A percentile compares a stretch with the other conserved stretches of the same genome.
Conservation (phyloP, 2,113 vertebrate genomes). For the Mungos mungo region DNA sequence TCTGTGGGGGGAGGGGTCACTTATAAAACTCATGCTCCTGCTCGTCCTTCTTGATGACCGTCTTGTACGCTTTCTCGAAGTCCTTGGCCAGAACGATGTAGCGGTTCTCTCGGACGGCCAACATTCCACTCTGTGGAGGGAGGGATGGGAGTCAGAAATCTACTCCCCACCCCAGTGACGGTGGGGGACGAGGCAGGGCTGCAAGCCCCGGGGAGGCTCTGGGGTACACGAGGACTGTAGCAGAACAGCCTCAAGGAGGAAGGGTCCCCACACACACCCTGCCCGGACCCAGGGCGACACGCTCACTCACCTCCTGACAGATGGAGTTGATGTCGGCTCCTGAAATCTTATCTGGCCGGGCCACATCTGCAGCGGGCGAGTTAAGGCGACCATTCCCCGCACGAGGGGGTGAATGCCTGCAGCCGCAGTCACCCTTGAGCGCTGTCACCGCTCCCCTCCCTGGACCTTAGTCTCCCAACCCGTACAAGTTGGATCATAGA, state of each 20-base stretch:
- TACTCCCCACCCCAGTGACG: not conserved
- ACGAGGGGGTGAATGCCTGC: not conserved
- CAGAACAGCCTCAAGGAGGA: not conserved
- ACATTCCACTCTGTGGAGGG: conserved; percentile 91
- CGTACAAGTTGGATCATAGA: not conserved
- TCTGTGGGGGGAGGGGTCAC: conserved; percentile 77
- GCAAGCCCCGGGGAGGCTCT: not conserved
- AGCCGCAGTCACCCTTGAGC: not conserved
- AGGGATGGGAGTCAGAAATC: not conserved
- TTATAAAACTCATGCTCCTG: conserved; percentile 98
- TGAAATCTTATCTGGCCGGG: conserved; percentile 95
- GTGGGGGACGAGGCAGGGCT: not conserved
- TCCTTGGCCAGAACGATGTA: conserved; percentile 97
- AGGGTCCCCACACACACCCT: not conserved
- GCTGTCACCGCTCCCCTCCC: not conserved
- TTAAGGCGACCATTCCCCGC: conserved; percentile 82
- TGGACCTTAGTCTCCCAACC: not conserved
- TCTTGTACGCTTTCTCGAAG: conserved; percentile 97
- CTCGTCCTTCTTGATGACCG: conserved; percentile 96
- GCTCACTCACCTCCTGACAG: conserved; percentile 92
- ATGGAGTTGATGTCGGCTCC: conserved; percentile 98
- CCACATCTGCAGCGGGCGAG: conserved; percentile 88
- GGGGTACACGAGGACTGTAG: not conserved
- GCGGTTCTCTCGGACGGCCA: conserved; percentile 95
- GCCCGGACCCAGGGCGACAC: not conserved